Conservation (phyloP, 2,113 vertebrate species). For the Petrocephalus zakoni region DNA sequence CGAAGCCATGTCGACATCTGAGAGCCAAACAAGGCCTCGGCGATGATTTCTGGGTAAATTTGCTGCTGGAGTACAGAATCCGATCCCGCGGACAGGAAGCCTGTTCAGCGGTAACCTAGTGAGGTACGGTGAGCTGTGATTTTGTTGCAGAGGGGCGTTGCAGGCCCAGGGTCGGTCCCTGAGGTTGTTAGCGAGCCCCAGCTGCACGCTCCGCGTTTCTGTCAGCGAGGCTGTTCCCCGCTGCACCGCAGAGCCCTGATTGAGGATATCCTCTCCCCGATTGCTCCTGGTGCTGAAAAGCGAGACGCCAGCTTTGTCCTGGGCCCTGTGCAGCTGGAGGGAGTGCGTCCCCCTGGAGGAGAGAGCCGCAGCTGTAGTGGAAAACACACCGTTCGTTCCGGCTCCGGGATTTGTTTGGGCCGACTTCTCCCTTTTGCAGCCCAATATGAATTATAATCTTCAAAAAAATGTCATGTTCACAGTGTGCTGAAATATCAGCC, state of each 20-base stretch:
- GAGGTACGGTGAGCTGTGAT: slow-evolving; percentile 34
- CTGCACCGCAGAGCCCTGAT: slow-evolving; percentile 62
- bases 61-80: neutral
- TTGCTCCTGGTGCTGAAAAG: slow-evolving; percentile 46
- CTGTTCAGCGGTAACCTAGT: neutral
- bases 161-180: slow-evolving; percentile 39
- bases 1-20: neutral
- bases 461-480: neutral
- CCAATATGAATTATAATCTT: neutral
- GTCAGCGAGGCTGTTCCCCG: slow-evolving; percentile 67
- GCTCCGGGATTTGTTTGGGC: neutral
- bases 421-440: neutral
- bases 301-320: slow-evolving; percentile 8
- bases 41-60: neutral
- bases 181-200: slow-evolving; percentile 64
- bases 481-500: neutral
- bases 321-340: neutral
- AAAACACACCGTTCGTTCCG: neutral
- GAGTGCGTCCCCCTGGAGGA: neutral
- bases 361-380: neutral
- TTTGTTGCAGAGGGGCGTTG: slow-evolving; percentile 26
- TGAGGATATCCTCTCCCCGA: slow-evolving; percentile 73
- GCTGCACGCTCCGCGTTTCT: slow-evolving; percentile 64
- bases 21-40: neutral
- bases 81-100: neutral